Percentiles rank a stretch among this genome's conserved stretches.
phyloP scores from a whole-genome alignment of 2,888 invertebrate species.

The Hydrotaea diabolus region DNA sequence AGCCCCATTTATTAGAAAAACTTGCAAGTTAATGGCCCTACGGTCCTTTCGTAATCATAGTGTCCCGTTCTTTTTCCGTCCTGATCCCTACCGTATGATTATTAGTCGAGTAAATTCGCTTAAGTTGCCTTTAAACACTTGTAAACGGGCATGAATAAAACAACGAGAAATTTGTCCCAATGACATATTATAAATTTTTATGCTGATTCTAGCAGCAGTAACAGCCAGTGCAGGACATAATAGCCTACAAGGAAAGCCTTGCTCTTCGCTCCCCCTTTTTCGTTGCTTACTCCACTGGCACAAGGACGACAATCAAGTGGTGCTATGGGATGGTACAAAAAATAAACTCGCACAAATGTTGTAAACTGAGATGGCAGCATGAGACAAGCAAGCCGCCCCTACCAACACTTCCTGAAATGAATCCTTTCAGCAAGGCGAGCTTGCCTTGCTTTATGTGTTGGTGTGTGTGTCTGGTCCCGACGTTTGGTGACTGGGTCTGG shows the following conservation, averaged over 20 bases:
- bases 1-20: no score
- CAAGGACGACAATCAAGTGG: slow-evolving; percentile 48
- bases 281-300: not conserved
- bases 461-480: not conserved
- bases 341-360: not conserved
- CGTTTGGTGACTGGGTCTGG: not conserved
- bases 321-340: not conserved
- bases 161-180: slow-evolving; percentile 53
- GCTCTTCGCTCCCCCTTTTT: no score
- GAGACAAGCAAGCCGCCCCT: not conserved
- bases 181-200: slow-evolving; percentile 52
- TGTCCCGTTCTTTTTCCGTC: no score
- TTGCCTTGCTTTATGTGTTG: not conserved
- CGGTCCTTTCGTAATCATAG: no score
- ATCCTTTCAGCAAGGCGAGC: slow-evolving; percentile 21
- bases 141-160: not conserved
- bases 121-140: not conserved
- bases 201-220: not conserved
- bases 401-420: not conserved
- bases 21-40: no score
- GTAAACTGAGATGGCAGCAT: not conserved
- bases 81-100: no score
- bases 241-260: slow-evolving; percentile 19
- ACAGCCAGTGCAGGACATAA: slow-evolving; percentile 47
- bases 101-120: not conserved